Evolutionary conservation across 1,140 invertebrate species (phyloP).

Genomic region (Trinorchestia longiramus): DNA sequence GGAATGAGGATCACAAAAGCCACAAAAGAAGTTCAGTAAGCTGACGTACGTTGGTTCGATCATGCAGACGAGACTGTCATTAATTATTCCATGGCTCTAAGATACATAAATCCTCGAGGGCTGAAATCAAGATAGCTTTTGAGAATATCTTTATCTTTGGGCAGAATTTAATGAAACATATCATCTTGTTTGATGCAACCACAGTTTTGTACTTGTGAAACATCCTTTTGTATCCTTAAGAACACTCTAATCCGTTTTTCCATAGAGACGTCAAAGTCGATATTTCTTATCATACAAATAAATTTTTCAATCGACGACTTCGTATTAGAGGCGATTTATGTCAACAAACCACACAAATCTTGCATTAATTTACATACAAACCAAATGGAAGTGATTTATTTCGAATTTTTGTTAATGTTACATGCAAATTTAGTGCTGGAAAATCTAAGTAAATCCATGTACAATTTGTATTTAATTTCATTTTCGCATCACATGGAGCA

Average conservation of each 20-base stretch:
- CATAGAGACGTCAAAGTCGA: not conserved
- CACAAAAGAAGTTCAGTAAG: not conserved
- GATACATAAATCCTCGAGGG: not conserved
- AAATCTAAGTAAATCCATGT: not conserved
- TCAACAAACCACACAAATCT: not conserved
- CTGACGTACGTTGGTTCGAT: not conserved
- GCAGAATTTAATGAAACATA: not conserved
- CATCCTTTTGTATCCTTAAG: not conserved
- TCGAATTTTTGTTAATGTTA: not conserved
- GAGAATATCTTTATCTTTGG: not conserved
- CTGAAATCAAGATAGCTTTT: not conserved
- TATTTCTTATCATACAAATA: not conserved
- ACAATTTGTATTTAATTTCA: not conserved
- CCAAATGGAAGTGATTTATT: not conserved
- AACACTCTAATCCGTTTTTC: not conserved
- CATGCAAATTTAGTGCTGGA: not conserved
- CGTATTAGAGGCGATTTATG: not conserved
- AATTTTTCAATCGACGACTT: not conserved
- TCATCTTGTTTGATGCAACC: not conserved
- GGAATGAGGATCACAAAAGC: not conserved
- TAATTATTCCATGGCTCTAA: not conserved
- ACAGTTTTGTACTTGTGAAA: not conserved
- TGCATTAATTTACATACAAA: not conserved
- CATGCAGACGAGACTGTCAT: not conserved
- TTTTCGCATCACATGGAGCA: not conserved